Evolutionary conservation across 2,888 invertebrate genomes (phyloP), one percentile per base, ranked within the genome.

Genomic region (Schizotus pectinicornis): DNA sequence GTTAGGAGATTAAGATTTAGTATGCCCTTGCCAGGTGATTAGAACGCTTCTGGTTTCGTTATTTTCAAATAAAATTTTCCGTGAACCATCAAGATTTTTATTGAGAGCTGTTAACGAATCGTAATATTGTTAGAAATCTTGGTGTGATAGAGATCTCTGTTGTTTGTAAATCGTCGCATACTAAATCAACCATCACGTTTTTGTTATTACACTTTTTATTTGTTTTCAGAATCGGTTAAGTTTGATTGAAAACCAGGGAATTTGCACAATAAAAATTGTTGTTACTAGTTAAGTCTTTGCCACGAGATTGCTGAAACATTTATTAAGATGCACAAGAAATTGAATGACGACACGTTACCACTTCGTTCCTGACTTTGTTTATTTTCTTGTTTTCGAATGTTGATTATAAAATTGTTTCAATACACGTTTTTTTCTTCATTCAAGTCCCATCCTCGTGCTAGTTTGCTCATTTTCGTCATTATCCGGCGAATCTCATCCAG

Each of bases 81-180:
- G 2, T 13, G 14, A 14, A 41, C 14, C n/a, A 13, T 41, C 13
- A 12, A 13, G 13, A 41, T 41, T 35, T 8, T 22, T 52, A 45
- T 43, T 22, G 22, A 45, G 43, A 22, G 31, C 12, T 43, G 45
- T 22, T 22, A 22, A 22, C 22, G 22, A 22, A 22, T 22, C 22
- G 22, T 48, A 49, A 43, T 52, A 45, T 53, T 63, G 61, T 61
- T 64, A 67, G 59, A 63, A 39, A 51, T 56, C 48, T 67, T 50
- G 62, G 60, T 67, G 65, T 67, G 64, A 65, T 67, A 67, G 67
- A 56, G 39, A 52, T 49, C 38, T 57, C 41, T 60, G 54, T 63
- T 59, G 55, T 57, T 52, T 48, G 58, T 61, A 54, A 60, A 61
- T 60, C 45, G 61, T 62, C 63, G 63, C 64, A 64, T 60, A 62